Evolutionary conservation across 2,797 vertebrate genomes (phyloP).

Genomic region (Schizopygopsis malacanthus): DNA sequence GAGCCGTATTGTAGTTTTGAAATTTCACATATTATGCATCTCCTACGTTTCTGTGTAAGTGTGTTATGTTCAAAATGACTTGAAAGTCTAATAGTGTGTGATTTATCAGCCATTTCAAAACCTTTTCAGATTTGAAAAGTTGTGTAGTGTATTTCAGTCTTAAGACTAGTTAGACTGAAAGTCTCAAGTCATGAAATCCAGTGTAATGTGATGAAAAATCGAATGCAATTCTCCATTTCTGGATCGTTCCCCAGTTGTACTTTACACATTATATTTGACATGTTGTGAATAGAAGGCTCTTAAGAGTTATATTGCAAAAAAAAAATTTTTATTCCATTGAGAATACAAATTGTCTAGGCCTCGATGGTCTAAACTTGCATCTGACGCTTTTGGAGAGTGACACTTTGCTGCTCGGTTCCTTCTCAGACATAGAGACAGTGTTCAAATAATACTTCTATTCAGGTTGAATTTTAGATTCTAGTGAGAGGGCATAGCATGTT

Average conservation of each 20-base stretch:
- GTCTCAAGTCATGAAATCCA: conserved; percentile 23
- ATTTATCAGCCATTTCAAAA: conserved; percentile 1
- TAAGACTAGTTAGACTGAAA: neutral
- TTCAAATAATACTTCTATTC: conserved; percentile 43
- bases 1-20: neutral
- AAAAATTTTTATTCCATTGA: conserved; percentile 19
- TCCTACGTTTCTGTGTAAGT: neutral
- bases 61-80: neutral
- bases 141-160: conserved; percentile 17
- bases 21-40: neutral
- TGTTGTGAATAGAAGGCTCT: neutral
- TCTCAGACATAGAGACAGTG: conserved; percentile 29
- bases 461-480: conserved; percentile 26
- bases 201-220: conserved; percentile 26
- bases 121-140: neutral
- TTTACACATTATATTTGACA: conserved; percentile 26
- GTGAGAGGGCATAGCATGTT: conserved; percentile 36
- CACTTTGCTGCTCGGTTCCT: neutral
- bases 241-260: conserved; percentile 12
- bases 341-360: neutral
- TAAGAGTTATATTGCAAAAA: neutral
- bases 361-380: conserved; percentile 36
- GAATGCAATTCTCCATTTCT: neutral
- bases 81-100: neutral
- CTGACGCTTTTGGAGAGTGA: conserved; percentile 38